These are phyloP conservation scores for Muraenolepis orangiensis DNA, from an alignment of 2,797 vertebrate genomes.

Conservation along the genomic window DNA sequence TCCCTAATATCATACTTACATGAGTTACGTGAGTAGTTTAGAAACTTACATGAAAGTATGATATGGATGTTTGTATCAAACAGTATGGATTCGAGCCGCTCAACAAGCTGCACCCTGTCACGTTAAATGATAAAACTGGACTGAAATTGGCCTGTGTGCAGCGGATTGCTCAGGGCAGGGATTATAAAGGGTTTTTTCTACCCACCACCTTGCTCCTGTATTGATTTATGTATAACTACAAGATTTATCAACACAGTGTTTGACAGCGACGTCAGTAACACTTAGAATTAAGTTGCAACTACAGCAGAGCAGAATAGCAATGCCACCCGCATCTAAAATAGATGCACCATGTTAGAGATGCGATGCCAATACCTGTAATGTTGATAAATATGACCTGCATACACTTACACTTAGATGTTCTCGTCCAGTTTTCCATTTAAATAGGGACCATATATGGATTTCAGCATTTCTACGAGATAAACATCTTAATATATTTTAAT, in stretches of 20 bases:
- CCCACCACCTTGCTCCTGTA: constrained; percentile 64
- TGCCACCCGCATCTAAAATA: constrained; percentile 28
- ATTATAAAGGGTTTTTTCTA: constrained; percentile 68
- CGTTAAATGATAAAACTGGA: constrained; percentile 71
- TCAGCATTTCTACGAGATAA: not conserved
- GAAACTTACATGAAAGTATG: constrained; percentile 62
- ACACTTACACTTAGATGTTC: not conserved
- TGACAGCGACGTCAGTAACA: constrained; percentile 71
- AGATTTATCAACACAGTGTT: constrained; percentile 74
- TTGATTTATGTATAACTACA: constrained; percentile 71
- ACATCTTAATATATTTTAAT: not conserved
- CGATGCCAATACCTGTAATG: constrained; percentile 1
- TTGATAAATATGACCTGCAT: constrained; percentile 7
- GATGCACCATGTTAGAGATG: constrained; percentile 3
- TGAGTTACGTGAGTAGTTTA: constrained; percentile 55
- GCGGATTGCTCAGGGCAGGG: constrained; percentile 71
- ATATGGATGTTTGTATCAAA: constrained; percentile 59
- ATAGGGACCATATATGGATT: not conserved
- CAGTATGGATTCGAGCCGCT: constrained; percentile 64
- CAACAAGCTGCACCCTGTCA: constrained; percentile 65
- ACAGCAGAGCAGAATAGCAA: constrained; percentile 53
- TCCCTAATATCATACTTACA: too few species aligned
- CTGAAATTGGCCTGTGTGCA: constrained; percentile 65
- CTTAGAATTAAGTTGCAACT: constrained; percentile 67
- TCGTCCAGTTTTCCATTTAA: constrained; percentile 1